Base-by-base conservation (phyloP, 2,888 invertebrate genomes). In the Eristalinus aeneus region DNA sequence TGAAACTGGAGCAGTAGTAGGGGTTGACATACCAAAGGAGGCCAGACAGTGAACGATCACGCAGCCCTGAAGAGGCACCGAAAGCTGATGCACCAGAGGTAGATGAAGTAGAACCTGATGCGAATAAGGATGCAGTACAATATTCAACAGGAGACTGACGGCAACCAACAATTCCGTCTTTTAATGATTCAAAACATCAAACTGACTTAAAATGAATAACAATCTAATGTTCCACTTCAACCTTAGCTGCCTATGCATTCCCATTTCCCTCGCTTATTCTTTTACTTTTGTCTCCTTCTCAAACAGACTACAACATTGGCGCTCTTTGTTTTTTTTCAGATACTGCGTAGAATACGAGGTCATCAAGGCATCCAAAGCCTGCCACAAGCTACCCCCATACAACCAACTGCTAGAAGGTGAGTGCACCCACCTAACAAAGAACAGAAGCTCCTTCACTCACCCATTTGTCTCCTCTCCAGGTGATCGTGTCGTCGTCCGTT, bases 311-410 rank as follows among this genome's bases (percentile, higher is more conserved):
- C 23, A 53, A 53, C 23, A 67, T 6, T 6, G 5, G 6, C 4
- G n/a, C 6, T 6, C 46, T 1, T 2, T 2, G 6, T 10, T 67
- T 27, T 34, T 60, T 94, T 95, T 46, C 95, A 97, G 98, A 92
- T 97, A 98, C 92, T 97, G 97, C 92, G 96, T 97, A 2, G 96
- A 96, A 90, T 97, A 96, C 90, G 96, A 97, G 92, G 95, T 98
- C 74, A 94, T 96, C 88, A 97, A 97, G 93, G 95, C 96, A 11
- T 95, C 96, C 36, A 97, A 97, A 90, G 96, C 96, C 8, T 97
- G 97, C 92, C 95, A 96, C 91, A 94, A 95, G 90, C 95, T 97
- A 90, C 94, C 95, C 11, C 95, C 94, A 83, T 96, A 96, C 90
- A 95, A 95, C 88, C 92, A 95, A 2, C 93, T 97, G 88, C 93